phyloP scores from a whole-genome alignment of 1,140 invertebrate genomes.

The Apis cerana region DNA sequence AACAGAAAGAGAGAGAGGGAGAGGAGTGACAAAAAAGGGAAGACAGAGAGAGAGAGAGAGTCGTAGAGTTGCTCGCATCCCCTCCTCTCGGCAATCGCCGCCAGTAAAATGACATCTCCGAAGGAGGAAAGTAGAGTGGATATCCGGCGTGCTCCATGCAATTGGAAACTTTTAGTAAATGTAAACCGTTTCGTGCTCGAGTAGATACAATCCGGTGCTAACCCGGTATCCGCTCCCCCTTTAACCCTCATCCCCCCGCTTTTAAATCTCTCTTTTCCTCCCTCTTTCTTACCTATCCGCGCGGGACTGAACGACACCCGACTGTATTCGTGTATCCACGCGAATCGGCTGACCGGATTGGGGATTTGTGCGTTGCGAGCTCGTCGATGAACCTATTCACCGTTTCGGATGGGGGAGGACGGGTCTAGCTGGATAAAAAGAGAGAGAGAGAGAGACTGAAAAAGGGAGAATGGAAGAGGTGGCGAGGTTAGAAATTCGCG shows the following conservation, averaged over 20 bases:
- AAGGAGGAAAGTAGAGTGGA: constrained; percentile 71
- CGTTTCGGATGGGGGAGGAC: constrained; percentile 1
- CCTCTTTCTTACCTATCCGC: constrained; percentile 35
- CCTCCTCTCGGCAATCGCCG: constrained; percentile 54
- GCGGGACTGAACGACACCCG: constrained; percentile 35
- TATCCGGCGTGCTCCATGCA: constrained; percentile 65
- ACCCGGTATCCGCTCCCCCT: constrained; percentile 61
- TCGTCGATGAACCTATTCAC: not conserved
- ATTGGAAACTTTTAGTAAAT: constrained; percentile 77
- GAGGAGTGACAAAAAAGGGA: not conserved
- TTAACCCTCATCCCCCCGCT: constrained; percentile 40
- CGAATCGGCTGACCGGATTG: not conserved
- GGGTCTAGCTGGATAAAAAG: not conserved
- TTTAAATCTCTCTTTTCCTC: constrained; percentile 48
- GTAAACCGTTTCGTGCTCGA: constrained; percentile 75
- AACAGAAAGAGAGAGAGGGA: not conserved
- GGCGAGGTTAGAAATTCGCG: constrained; percentile 51
- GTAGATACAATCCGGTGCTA: constrained; percentile 71
- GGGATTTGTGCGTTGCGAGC: constrained; percentile 1
- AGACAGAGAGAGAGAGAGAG: not conserved
- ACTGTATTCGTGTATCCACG: not conserved
- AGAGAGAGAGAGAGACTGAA: constrained; percentile 10
- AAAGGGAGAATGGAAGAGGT: constrained; percentile 33
- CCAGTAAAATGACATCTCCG: constrained; percentile 73
- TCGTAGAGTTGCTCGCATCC: constrained; percentile 49